phyloP scores from a whole-genome alignment of 2,113 vertebrate genomes.

The Salvelinus alpinus region DNA sequence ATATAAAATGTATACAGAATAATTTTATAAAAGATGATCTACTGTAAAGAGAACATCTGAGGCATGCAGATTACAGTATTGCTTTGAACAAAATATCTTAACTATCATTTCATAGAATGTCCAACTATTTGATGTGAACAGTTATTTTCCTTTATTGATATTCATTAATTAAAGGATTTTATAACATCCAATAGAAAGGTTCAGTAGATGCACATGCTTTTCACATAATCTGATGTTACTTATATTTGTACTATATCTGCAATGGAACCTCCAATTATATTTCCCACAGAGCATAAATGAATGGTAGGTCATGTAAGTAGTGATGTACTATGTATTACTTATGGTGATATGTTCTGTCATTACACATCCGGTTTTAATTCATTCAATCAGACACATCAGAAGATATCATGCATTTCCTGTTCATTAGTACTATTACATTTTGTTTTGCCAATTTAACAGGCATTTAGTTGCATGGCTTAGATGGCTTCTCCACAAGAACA shows the following conservation, averaged over 20 bases:
- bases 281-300: constrained; percentile 10
- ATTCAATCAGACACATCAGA: constrained; percentile 32
- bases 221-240: constrained; percentile 32
- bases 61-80: constrained; percentile 17
- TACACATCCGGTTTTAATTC: constrained; percentile 24
- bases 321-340: constrained; percentile 24
- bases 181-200: constrained; percentile 34
- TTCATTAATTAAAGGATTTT: constrained; percentile 18
- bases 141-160: neutral
- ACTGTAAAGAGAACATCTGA: neutral
- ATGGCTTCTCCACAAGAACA: constrained; percentile 46
- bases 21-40: neutral
- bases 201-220: constrained; percentile 52
- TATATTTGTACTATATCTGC: constrained; percentile 29
- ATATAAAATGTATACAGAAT: neutral
- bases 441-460: constrained; percentile 32
- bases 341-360: constrained; percentile 2
- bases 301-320: constrained; percentile 24
- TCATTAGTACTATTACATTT: constrained; percentile 38
- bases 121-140: neutral
- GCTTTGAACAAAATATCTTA: neutral
- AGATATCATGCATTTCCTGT: constrained; percentile 11
- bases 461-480: constrained; percentile 47
- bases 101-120: neutral
- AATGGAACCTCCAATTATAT: constrained; percentile 7